Conservation (phyloP, 2,888 invertebrate species). For the Linnaemya vulpina region DNA sequence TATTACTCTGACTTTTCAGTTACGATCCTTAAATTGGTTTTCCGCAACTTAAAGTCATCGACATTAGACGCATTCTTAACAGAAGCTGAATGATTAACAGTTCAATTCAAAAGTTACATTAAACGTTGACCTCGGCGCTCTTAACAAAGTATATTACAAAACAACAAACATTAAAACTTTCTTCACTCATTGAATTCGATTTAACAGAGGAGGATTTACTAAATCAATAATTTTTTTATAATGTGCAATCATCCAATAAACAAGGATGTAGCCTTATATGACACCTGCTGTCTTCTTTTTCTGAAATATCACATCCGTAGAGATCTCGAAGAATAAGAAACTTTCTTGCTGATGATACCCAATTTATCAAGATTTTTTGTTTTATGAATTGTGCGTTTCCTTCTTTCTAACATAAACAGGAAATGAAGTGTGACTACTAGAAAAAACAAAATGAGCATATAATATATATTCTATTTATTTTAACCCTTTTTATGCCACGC, state of each 20-base stretch:
- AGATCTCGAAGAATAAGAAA: not conserved
- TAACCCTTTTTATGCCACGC: constrained; percentile 6
- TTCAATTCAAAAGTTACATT: too few relatives aligned
- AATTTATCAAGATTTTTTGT: not conserved
- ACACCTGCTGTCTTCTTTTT: not conserved
- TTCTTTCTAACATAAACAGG: not conserved
- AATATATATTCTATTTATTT: not conserved
- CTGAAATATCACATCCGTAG: not conserved
- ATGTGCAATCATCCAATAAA: not conserved
- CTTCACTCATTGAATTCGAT: not conserved
- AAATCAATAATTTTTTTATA: not conserved
- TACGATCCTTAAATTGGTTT: too few relatives aligned
- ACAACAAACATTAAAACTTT: too few relatives aligned
- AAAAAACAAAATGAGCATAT: not conserved
- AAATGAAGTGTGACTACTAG: not conserved
- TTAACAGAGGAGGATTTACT: not conserved
- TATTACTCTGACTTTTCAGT: too few relatives aligned
- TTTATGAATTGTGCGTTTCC: not conserved
- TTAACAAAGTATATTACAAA: too few relatives aligned
- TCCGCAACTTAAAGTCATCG: too few relatives aligned
- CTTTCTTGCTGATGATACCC: not conserved
- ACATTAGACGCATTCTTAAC: too few relatives aligned
- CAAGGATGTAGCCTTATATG: not conserved
- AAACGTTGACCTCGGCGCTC: too few relatives aligned
- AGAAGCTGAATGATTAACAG: too few relatives aligned